These are phyloP conservation scores for Pseudopipra pipra DNA, from an alignment of 2,113 vertebrate genomes.

Conservation along the genomic window DNA sequence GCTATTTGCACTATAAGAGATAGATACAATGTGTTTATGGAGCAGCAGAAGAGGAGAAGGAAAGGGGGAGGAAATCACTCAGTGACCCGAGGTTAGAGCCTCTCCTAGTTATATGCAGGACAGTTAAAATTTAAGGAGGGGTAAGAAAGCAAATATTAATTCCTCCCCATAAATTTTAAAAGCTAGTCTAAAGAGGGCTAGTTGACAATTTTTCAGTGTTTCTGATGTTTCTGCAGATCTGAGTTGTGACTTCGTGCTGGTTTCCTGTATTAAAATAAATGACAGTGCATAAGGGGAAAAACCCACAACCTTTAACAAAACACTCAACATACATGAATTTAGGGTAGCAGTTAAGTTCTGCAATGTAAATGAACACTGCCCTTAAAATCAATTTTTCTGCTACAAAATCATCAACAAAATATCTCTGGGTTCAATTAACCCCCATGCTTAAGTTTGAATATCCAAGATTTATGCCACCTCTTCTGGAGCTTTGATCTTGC, in stretches of 20 bases:
- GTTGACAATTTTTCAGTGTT: background rate
- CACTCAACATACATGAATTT: background rate
- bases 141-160: background rate
- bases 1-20: background rate
- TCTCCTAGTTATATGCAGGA: background rate
- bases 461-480: background rate
- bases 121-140: background rate
- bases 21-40: background rate
- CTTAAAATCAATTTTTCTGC: constrained; percentile 24
- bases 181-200: background rate
- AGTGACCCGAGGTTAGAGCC: background rate
- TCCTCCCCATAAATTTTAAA: background rate
- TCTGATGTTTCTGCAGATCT: background rate
- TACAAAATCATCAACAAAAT: constrained; percentile 23
- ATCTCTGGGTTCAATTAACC: background rate
- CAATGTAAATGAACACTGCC: background rate
- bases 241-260: background rate
- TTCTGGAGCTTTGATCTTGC: constrained; percentile 34
- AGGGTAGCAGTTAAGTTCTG: background rate
- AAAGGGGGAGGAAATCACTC: background rate
- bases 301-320: background rate
- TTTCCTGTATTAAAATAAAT: background rate
- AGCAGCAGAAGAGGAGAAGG: rapidly evolving
- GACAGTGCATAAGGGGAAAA: background rate
- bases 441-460: constrained; percentile 7